phyloP scores from a whole-genome alignment of 2,113 vertebrate genomes.

The Capreolus pygargus region DNA sequence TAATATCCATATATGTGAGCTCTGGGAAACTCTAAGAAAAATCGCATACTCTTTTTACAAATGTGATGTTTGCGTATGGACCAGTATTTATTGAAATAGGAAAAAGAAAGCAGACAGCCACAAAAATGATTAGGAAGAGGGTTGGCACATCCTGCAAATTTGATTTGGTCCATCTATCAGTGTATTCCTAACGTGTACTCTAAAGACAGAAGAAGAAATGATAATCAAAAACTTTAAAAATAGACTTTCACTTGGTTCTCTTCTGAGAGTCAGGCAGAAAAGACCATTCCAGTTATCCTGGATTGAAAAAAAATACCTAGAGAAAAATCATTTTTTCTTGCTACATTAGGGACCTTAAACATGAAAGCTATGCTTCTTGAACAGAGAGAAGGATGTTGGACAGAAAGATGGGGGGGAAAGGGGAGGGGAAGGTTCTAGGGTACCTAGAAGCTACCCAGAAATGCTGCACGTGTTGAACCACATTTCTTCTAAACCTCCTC shows the following conservation, averaged over 20 bases:
- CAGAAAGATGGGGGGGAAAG: not conserved
- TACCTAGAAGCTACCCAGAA: not conserved
- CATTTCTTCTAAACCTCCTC: not conserved
- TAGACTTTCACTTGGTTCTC: not conserved
- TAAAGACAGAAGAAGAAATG: not conserved
- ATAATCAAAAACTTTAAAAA: not conserved
- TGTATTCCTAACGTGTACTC: not conserved
- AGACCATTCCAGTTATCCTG: not conserved
- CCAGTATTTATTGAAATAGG: slow-evolving; percentile 16
- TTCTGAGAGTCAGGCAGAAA: not conserved
- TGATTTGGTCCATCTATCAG: not conserved
- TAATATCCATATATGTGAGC: not conserved
- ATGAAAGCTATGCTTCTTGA: not conserved
- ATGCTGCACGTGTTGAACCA: not conserved
- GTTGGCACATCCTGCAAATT: not conserved
- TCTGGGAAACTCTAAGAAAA: slow-evolving; percentile 30
- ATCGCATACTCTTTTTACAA: not conserved
- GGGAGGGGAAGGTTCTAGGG: not conserved
- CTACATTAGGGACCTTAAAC: not conserved
- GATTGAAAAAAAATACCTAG: not conserved
- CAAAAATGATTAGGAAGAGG: not conserved
- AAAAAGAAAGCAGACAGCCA: not conserved
- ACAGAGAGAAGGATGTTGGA: not conserved
- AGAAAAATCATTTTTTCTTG: slow-evolving; percentile 2
- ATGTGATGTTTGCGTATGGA: not conserved